phyloP scores from a whole-genome alignment of 2,888 invertebrate species.

The Hololepta plana region DNA sequence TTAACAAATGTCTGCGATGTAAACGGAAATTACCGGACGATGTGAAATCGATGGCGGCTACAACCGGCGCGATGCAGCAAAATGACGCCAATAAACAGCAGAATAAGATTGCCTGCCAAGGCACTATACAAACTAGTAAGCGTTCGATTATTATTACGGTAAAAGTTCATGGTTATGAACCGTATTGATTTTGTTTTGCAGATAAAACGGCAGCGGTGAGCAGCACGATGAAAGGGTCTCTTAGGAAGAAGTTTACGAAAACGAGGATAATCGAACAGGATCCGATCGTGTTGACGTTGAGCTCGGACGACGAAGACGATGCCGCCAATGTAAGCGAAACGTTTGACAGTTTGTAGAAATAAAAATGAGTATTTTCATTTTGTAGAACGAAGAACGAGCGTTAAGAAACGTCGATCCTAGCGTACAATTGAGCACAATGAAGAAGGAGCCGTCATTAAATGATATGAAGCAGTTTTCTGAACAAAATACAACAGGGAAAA shows the following conservation, averaged over 20 bases:
- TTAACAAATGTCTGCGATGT: slow-evolving; percentile 60
- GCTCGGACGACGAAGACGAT: slow-evolving; percentile 48
- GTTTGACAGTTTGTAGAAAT: not conserved
- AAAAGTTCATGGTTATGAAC: too few relatives aligned
- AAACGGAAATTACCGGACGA: slow-evolving; percentile 52
- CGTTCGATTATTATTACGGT: too few relatives aligned
- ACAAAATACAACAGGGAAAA: too few relatives aligned
- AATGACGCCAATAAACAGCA: too few relatives aligned
- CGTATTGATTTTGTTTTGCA: too few relatives aligned
- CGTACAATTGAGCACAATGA: too few relatives aligned
- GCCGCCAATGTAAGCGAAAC: slow-evolving; percentile 5
- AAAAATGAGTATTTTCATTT: not conserved
- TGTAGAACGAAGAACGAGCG: slow-evolving; percentile 1
- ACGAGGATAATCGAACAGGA: slow-evolving; percentile 39
- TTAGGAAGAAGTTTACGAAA: slow-evolving; percentile 22
- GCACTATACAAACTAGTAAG: too few relatives aligned
- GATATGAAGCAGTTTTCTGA: slow-evolving; percentile 18
- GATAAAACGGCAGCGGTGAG: too few relatives aligned
- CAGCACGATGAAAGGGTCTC: too few relatives aligned
- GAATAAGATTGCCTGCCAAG: too few relatives aligned
- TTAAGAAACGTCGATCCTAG: too few relatives aligned
- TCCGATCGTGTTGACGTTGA: slow-evolving; percentile 48
- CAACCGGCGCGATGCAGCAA: not conserved
- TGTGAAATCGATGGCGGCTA: slow-evolving; percentile 35
- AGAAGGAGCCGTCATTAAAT: slow-evolving; percentile 21